Conservation (phyloP, 2,888 invertebrate genomes). For the Caenorhabditis sp. region DNA sequence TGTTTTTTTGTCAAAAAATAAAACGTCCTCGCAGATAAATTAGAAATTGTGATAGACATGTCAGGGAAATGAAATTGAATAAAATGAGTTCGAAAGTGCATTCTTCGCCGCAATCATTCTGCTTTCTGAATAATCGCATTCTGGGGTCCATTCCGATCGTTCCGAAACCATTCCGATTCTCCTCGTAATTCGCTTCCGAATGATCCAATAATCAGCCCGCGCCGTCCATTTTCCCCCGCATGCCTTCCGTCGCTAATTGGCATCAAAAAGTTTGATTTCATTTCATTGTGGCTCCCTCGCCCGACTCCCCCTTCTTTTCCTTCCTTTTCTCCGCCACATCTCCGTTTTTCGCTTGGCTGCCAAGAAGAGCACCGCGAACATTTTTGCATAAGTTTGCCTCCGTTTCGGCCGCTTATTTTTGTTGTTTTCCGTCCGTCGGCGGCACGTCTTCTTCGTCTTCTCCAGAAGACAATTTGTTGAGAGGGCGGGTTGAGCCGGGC, state of each 20-base stretch:
- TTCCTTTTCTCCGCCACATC: slow-evolving; percentile 13
- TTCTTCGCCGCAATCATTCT: too few species aligned
- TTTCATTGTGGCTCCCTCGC: slow-evolving; percentile 19
- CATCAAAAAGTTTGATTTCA: slow-evolving; percentile 51
- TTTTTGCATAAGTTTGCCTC: slow-evolving; percentile 39
- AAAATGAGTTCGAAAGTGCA: too few species aligned
- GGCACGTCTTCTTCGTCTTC: slow-evolving; percentile 9
- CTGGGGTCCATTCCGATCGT: too few species aligned
- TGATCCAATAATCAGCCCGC: slow-evolving; percentile 17
- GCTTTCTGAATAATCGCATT: too few species aligned
- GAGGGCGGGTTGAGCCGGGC: neutral
- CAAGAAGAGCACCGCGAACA: slow-evolving; percentile 16
- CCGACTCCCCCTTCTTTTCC: slow-evolving; percentile 14
- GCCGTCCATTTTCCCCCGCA: slow-evolving; percentile 6
- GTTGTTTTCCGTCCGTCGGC: slow-evolving; percentile 4
- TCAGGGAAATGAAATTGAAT: too few species aligned
- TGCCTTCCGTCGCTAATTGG: slow-evolving; percentile 43
- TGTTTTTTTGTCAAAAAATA: neutral
- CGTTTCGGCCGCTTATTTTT: slow-evolving; percentile 21
- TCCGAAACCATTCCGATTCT: neutral
- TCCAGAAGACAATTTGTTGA: slow-evolving; percentile 12
- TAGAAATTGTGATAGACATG: too few species aligned
- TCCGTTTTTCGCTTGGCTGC: too few species aligned
- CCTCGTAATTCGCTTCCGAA: neutral
- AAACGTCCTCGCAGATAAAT: too few species aligned